Conservation (phyloP, 2,888 invertebrate genomes). For the Pristionchus entomophagus region DNA sequence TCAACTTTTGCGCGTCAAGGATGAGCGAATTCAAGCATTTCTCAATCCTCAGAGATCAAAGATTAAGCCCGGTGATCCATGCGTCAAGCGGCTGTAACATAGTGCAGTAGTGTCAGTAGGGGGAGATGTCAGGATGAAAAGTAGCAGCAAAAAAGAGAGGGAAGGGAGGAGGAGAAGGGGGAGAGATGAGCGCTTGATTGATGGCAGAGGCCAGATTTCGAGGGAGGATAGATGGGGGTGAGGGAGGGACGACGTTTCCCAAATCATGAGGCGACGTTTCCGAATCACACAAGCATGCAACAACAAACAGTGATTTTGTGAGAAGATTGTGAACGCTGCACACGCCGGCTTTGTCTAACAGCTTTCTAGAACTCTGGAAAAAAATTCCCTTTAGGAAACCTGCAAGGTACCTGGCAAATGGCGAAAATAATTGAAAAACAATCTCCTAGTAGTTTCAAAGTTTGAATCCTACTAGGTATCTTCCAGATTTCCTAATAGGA, state of each 20-base stretch:
- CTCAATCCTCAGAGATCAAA: neutral
- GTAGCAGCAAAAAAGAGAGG: neutral
- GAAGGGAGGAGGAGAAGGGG: neutral
- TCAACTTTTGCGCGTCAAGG: too few species aligned
- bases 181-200: slow-evolving; percentile 34
- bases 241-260: neutral
- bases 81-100: neutral
- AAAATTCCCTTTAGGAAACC: too few species aligned
- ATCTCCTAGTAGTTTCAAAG: too few species aligned
- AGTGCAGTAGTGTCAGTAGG: neutral
- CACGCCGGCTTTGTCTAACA: too few species aligned
- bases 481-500: too few species aligned
- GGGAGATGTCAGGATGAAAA: neutral
- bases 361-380: too few species aligned
- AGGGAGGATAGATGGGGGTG: neutral
- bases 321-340: too few species aligned
- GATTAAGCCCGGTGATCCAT: neutral
- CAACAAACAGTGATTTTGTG: too few species aligned
- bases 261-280: neutral
- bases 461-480: too few species aligned
- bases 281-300: neutral
- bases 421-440: too few species aligned
- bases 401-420: too few species aligned
- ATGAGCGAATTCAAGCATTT: neutral
- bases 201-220: neutral